Conservation (phyloP, 2,888 invertebrate species). For the Nasonovia ribisnigri region DNA sequence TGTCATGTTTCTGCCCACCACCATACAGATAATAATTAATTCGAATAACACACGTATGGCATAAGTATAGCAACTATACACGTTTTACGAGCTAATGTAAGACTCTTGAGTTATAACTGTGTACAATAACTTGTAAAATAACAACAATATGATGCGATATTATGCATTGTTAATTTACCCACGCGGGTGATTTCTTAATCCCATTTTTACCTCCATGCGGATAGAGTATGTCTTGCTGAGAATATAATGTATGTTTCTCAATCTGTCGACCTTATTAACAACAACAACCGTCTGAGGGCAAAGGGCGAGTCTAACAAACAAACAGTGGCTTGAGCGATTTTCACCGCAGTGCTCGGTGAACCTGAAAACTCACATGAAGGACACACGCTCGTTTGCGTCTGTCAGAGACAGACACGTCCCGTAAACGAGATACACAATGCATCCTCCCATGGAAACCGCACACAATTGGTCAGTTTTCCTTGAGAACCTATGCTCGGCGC, state of each 20-base stretch:
- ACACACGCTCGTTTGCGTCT: background rate
- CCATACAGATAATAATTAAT: conserved; percentile 15
- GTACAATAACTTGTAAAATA: background rate
- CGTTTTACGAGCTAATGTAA: conserved; percentile 41
- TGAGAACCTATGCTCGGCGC: conserved; percentile 14
- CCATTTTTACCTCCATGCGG: background rate
- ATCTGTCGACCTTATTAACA: background rate
- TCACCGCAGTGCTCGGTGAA: conserved; percentile 14
- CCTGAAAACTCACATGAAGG: conserved; percentile 24
- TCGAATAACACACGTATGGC: conserved; percentile 18
- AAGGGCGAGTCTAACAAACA: conserved; percentile 24
- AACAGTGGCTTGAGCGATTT: background rate
- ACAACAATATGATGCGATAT: background rate
- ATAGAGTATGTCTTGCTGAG: background rate
- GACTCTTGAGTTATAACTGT: background rate
- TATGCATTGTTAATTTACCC: conserved; percentile 17
- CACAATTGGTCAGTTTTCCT: conserved; percentile 47
- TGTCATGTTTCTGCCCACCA: conserved; percentile 15
- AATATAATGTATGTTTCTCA: background rate
- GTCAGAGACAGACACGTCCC: background rate
- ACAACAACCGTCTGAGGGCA: background rate
- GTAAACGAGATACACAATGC: background rate
- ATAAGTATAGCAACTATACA: background rate
- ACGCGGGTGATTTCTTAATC: background rate
- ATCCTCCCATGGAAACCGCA: conserved; percentile 27